A percentile compares a stretch with the other conserved stretches of the same genome.
phyloP scores from a whole-genome alignment of 2,888 invertebrate species.

The Eremobia ochroleuca region DNA sequence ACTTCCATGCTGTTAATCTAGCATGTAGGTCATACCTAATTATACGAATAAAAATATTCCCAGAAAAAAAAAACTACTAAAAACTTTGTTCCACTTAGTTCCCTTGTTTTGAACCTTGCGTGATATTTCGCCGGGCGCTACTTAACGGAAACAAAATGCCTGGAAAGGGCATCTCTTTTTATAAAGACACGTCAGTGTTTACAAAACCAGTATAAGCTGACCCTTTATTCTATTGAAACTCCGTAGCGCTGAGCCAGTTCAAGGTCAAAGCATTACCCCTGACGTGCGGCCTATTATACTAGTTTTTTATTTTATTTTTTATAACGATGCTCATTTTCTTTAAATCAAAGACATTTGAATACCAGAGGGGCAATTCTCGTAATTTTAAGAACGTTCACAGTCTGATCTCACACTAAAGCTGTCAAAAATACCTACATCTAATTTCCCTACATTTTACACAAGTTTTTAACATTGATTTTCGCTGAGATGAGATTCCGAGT shows the following conservation, averaged over 20 bases:
- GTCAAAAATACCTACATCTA: too few species aligned
- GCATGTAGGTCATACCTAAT: slow-evolving; percentile 1
- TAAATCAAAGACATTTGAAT: background rate
- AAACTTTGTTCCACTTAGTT: slow-evolving; percentile 33
- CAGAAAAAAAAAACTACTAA: slow-evolving; percentile 12
- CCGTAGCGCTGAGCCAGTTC: background rate
- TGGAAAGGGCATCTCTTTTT: slow-evolving; percentile 30
- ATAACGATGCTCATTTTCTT: background rate
- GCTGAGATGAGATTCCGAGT: too few species aligned
- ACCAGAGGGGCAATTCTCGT: too few species aligned
- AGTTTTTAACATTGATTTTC: too few species aligned
- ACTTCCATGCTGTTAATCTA: background rate
- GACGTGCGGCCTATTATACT: too few species aligned
- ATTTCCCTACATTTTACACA: too few species aligned
- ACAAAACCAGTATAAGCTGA: background rate
- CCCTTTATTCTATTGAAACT: background rate
- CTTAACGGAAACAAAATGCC: slow-evolving; percentile 13
- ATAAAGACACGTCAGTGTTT: too few species aligned
- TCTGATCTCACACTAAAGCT: too few species aligned
- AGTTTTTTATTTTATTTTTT: too few species aligned
- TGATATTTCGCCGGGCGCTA: slow-evolving; percentile 49
- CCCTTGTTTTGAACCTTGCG: slow-evolving; percentile 42
- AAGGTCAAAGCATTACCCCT: background rate
- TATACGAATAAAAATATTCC: slow-evolving; percentile 7
- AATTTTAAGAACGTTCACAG: too few species aligned